phyloP scores from a whole-genome alignment of 2,888 invertebrate genomes.

The Macropis europaea region DNA sequence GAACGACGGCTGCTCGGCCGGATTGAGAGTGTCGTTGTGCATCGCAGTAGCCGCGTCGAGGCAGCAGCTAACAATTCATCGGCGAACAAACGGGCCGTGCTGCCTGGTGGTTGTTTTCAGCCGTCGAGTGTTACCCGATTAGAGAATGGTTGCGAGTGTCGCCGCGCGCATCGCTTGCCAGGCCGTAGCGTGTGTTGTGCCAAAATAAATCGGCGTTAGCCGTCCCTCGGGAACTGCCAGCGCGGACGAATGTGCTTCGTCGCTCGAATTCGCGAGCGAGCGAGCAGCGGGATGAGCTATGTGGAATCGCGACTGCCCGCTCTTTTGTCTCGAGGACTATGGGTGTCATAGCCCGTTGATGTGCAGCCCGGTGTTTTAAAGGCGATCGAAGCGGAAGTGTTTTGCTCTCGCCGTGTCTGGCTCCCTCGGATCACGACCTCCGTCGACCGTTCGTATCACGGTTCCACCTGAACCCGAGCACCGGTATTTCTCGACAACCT shows the following conservation, averaged over 20 bases:
- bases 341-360: conserved; percentile 55
- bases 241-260: conserved; percentile 39
- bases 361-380: conserved; percentile 51
- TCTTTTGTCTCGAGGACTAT: conserved; percentile 48
- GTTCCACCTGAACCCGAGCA: not conserved
- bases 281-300: conserved; percentile 49
- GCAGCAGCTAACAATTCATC: conserved; percentile 11
- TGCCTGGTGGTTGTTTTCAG: conserved; percentile 60
- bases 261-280: conserved; percentile 14
- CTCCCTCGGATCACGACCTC: conserved; percentile 1
- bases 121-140: conserved; percentile 51
- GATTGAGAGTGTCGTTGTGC: too few species aligned
- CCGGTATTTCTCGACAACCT: conserved; percentile 34
- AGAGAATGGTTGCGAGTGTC: conserved; percentile 66
- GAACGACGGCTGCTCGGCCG: too few species aligned
- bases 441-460: not conserved
- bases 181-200: conserved; percentile 57
- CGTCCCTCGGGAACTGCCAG: conserved; percentile 24
- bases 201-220: conserved; percentile 57
- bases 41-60: too few species aligned
- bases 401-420: conserved; percentile 36
- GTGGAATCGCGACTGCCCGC: conserved; percentile 49
- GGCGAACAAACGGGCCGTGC: conserved; percentile 12
- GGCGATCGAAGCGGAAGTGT: conserved; percentile 52
- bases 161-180: conserved; percentile 66